Evolutionary conservation across 2,113 vertebrate genomes (phyloP), one percentile per base, ranked within the genome.

Genomic region (Meleagris gallopavo): DNA sequence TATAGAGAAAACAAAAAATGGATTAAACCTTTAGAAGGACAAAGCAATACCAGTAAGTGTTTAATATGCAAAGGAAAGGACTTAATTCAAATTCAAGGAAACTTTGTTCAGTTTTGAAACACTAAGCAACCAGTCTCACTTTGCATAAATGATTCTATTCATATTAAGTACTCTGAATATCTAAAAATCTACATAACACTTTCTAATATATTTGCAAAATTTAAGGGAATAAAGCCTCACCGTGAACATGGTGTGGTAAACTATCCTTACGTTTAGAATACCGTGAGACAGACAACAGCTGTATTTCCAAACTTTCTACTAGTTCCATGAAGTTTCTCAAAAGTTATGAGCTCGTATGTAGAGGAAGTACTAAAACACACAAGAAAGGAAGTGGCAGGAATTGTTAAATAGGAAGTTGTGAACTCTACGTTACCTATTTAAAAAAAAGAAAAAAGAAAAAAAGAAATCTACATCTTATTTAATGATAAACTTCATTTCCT

Each of bases 381-480:
- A 17, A 65, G 65, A 77, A 89, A 86, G 72, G 86, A 92, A 96
- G 57, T 38, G 48, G 32, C 85, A 91, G 58, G 74, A 89, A 93
- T 67, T 94, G 79, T 81, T 85, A 50, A 21, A 81, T 62, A 93
- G 88, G 86, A 93, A 96, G 69, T 20, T 24, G 76, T 96, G 86
- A 96, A 89, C 84, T 88, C 66, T 60, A 38, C 9, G 76, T 75
- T 76, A 77, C 65, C 89, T 65, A 73, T 30, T 79, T 2, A 13
- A 32, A 88, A 72, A 71, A 62, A 72, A 67, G 45, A 15, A 38
- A 71, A 15, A 16, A 13, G 22, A 5, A 54, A 14, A 43, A 67
- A 38, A 70, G 10, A 30, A 46, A 88, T 38, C 72, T 80, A 58
- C 34, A 85, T 76, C 60, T 88, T 83, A 58, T 30, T 91, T 81